Conservation (phyloP, 2,113 vertebrate genomes). For the Pituophis catenifer region DNA sequence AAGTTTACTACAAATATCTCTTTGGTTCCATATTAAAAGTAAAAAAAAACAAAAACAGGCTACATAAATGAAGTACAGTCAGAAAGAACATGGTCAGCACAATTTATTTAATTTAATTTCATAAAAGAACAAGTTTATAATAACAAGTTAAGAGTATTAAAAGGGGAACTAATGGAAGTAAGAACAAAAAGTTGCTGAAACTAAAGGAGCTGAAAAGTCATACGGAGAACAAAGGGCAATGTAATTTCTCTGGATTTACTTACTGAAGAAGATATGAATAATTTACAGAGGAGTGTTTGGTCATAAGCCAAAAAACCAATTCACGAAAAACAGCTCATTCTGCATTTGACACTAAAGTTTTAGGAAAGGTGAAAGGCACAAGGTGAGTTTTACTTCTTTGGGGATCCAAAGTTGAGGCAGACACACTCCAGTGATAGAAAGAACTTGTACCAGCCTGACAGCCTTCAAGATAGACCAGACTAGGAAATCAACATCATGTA, state of each 20-base stretch:
- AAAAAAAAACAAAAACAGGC: background rate
- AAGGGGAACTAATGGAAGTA: background rate
- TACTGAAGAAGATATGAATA: background rate
- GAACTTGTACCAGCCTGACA: background rate
- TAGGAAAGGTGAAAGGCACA: background rate
- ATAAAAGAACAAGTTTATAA: background rate
- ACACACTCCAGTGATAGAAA: background rate
- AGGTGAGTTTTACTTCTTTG: background rate
- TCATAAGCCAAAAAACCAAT: background rate
- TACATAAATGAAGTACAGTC: background rate
- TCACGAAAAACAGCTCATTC: background rate
- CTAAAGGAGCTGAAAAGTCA: background rate
- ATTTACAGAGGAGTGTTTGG: background rate
- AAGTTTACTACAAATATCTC: background rate
- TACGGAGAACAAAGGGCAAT: background rate
- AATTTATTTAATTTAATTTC: background rate
- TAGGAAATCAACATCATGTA: background rate
- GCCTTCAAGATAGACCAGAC: background rate
- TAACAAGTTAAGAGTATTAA: background rate
- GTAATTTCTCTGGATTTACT: background rate
- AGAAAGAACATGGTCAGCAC: background rate
- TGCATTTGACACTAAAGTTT: background rate
- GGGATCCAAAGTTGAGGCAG: background rate
- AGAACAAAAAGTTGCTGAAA: background rate
- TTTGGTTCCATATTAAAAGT: background rate